Percentiles rank a stretch among this genome's conserved stretches.
Evolutionary conservation across 2,797 vertebrate species (phyloP).

Genomic region (Allobates femoralis): DNA sequence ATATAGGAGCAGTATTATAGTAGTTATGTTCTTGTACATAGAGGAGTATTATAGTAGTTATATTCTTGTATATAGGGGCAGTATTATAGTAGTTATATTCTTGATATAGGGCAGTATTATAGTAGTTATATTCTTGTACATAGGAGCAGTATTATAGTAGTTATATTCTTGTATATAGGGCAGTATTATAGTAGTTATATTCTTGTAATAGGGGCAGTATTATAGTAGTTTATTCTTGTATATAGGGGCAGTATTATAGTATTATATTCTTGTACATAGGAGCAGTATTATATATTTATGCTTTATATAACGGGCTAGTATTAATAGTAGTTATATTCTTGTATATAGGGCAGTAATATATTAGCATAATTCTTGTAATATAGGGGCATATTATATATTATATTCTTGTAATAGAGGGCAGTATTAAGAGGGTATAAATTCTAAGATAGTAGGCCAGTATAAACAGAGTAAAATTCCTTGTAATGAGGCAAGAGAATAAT

Average conservation of each 20-base stretch:
- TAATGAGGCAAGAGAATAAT: too few relatives aligned
- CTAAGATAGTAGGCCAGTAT: too few relatives aligned
- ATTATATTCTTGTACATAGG: conserved; percentile 1
- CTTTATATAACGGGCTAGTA: too few relatives aligned
- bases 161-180: neutral
- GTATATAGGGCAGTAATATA: neutral
- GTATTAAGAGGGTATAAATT: too few relatives aligned
- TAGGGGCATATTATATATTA: conserved; percentile 8
- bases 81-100: conserved; percentile 18
- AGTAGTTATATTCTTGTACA: conserved; percentile 1
- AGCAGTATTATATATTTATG: conserved; percentile 13
- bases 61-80: neutral
- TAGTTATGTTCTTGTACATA: neutral
- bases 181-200: conserved; percentile 12
- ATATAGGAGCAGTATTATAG: neutral
- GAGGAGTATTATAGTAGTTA: conserved; percentile 6
- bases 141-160: conserved; percentile 14
- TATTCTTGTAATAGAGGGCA: conserved; percentile 3
- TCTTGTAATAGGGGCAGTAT: neutral
- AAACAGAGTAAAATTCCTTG: too few relatives aligned
- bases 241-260: neutral
- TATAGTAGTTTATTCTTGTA: conserved; percentile 5
- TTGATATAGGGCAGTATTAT: neutral
- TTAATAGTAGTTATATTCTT: neutral
- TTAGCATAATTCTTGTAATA: neutral